Evolutionary conservation across 1,140 invertebrate species (phyloP).

Genomic region (Pogonomyrmex barbatus): DNA sequence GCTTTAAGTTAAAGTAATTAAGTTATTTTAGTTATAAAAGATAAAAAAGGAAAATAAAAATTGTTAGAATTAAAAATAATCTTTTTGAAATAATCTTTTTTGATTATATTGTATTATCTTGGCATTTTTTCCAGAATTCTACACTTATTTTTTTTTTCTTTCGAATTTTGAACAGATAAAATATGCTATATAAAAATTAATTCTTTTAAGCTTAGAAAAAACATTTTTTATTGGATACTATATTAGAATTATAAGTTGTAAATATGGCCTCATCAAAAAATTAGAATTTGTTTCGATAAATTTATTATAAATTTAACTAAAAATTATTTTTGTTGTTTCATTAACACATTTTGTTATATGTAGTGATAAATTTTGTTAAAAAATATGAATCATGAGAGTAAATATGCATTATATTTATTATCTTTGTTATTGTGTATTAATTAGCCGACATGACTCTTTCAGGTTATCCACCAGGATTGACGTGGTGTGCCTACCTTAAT

Average conservation of each 20-base stretch:
- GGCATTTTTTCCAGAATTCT: neutral
- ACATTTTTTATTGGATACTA: neutral
- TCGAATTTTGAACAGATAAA: neutral
- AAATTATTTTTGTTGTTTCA: neutral
- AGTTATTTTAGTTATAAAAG: too few species aligned
- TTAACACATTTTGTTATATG: neutral
- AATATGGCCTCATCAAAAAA: neutral
- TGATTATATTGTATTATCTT: neutral
- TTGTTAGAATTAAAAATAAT: too few species aligned
- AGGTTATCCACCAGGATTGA: slow-evolving; percentile 85
- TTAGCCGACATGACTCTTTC: slow-evolving; percentile 76
- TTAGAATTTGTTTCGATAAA: neutral
- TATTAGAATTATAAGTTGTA: neutral
- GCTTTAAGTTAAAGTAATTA: too few species aligned
- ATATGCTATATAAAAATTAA: slow-evolving; percentile 10
- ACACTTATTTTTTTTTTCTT: neutral
- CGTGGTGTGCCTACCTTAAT: slow-evolving; percentile 84
- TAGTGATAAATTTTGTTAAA: slow-evolving; percentile 13
- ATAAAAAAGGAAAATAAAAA: neutral
- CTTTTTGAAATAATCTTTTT: neutral
- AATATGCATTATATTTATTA: slow-evolving; percentile 18
- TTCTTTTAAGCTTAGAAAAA: neutral
- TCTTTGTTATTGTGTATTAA: slow-evolving; percentile 26
- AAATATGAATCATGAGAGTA: neutral
- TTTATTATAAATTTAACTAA: neutral